These are phyloP conservation scores for Nomada lathburiana DNA, from an alignment of 2,888 invertebrate species.

Conservation along the genomic window DNA sequence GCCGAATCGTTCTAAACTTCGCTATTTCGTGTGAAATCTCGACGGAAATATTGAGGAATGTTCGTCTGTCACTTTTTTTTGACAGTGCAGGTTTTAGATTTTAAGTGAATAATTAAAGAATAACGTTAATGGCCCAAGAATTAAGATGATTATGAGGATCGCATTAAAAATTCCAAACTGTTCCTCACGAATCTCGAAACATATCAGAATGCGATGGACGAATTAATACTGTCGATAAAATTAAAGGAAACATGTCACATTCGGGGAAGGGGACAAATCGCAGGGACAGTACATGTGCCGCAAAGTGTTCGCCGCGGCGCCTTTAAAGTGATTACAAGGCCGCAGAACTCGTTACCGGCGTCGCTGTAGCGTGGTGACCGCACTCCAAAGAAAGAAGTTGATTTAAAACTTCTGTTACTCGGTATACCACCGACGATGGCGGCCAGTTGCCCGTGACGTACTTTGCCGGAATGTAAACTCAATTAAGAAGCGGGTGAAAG, in stretches of 20 bases:
- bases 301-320: slow-evolving; percentile 35
- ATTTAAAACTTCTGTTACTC: slow-evolving; percentile 50
- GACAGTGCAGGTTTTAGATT: no score
- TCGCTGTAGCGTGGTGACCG: slow-evolving; percentile 37
- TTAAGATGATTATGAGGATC: no score
- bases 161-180: no score
- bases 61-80: no score
- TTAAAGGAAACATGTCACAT: background rate
- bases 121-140: no score
- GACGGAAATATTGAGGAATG: no score
- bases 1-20: no score
- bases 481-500: slow-evolving; percentile 38
- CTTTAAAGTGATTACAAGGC: slow-evolving; percentile 45
- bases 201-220: no score
- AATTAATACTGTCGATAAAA: background rate
- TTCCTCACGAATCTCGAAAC: no score
- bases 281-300: background rate
- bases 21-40: no score
- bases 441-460: slow-evolving; percentile 32
- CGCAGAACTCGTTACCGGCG: slow-evolving; percentile 47
- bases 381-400: slow-evolving; percentile 43
- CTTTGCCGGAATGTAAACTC: slow-evolving; percentile 44
- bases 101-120: no score
- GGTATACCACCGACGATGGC: slow-evolving; percentile 12
- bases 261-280: background rate